Percentiles rank a stretch among this genome's conserved stretches.
phyloP scores from a whole-genome alignment of 2,797 vertebrate genomes.

The Spinus olivaceus region DNA sequence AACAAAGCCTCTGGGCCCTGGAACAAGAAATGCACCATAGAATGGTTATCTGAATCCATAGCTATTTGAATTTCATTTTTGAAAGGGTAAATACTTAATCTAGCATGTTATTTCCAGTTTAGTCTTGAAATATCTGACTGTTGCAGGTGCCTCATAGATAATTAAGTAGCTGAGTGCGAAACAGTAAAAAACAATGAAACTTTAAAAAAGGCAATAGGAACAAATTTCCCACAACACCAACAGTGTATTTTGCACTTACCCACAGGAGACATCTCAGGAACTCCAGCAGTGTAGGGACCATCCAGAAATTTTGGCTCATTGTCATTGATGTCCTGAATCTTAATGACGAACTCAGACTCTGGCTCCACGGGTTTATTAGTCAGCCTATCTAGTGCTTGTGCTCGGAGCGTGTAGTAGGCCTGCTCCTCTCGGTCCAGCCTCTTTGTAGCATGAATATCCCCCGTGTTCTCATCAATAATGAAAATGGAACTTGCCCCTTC shows the following conservation, averaged over 20 bases:
- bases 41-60: constrained; percentile 17
- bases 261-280: constrained; percentile 95
- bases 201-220: constrained; percentile 21
- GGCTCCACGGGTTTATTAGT: constrained; percentile 90
- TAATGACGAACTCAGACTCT: constrained; percentile 92
- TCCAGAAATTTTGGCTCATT: constrained; percentile 95
- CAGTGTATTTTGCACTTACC: constrained; percentile 77
- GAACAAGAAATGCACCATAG: constrained; percentile 12
- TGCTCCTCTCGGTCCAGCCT: constrained; percentile 93
- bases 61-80: constrained; percentile 18
- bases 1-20: constrained; percentile 18
- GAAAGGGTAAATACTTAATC: constrained; percentile 34
- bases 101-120: constrained; percentile 22
- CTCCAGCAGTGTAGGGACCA: constrained; percentile 90
- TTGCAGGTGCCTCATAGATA: constrained; percentile 61
- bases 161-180: constrained; percentile 9
- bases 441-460: constrained; percentile 96
- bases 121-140: constrained; percentile 12
- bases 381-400: constrained; percentile 88
- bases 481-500: constrained; percentile 96
- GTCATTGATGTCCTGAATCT: constrained; percentile 98
- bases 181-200: constrained; percentile 25
- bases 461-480: constrained; percentile 96
- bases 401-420: constrained; percentile 92
- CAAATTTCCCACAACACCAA: neutral